Base-by-base conservation (phyloP, 2,888 invertebrate genomes). In the Meganola albula region DNA sequence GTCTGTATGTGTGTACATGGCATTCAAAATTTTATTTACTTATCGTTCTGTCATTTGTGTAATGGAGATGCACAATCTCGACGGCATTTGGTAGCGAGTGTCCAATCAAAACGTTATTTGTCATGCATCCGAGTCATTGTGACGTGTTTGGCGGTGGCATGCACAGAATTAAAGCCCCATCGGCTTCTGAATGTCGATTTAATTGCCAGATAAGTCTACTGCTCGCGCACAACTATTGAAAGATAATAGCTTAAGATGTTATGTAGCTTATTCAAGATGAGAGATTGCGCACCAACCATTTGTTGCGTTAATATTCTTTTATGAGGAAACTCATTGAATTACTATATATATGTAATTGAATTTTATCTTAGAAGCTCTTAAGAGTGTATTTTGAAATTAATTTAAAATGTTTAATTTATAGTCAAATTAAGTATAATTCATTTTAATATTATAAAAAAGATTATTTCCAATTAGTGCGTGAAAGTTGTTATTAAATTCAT, bases 121-220 rank as follows among this genome's bases (percentile, higher is more conserved):
- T 83, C 82, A 83, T 80, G 63, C 67, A 78, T 74, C 72, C 75
- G 70, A 77, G 75, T 74, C 80, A 82, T 80, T 80, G 83, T 80
- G 63, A 63, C 69, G 68, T 66, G 75, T 76, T 76, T 76, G 75
- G 69, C 73, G 72, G 77, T 74, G 73, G 72, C 70, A 65, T 66
- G 73, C 68, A 67, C 63, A 60, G 78, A 77, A 78, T 80, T 74
- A 77, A 76, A 75, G 68, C 72, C 69, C 62, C 72, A 72, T 73
- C 66, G 78, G 75, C 84, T 83, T 76, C 83, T 79, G 84, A 82
- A 84, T 83, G 84, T 82, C 76, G 84, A 85, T 85, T 82, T 84
- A 85, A 84, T 85, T 84, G 83, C 76, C 64, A 75, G 84, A 85
- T 85, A 85, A 82, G 75, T 76, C 75, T 61, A 55, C 56, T 64